Conservation (phyloP, 2,113 vertebrate genomes). For the Leptosomus discolor region DNA sequence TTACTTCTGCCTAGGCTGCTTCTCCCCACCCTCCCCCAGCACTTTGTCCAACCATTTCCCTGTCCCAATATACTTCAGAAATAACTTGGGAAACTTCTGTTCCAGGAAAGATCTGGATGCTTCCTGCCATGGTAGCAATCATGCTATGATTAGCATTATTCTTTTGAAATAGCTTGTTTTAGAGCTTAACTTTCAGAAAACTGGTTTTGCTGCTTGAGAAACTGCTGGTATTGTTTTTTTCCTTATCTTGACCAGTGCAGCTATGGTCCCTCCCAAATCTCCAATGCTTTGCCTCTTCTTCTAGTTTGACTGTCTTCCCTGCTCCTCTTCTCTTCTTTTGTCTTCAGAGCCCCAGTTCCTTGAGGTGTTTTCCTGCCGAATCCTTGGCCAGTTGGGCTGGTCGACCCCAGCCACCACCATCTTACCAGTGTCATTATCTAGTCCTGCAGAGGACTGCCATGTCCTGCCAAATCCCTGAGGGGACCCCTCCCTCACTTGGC, state of each 20-base stretch:
- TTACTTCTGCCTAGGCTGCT: fast-evolving
- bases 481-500: not conserved
- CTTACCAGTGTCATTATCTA: not conserved
- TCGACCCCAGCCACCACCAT: not conserved
- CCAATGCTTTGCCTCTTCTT: not conserved
- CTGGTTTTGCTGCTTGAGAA: not conserved
- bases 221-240: not conserved
- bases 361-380: not conserved
- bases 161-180: not conserved
- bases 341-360: not conserved
- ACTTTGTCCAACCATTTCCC: not conserved
- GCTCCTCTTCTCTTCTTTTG: not conserved
- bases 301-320: not conserved
- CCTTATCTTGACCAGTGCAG: not conserved
- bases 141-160: not conserved
- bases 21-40: not conserved
- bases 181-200: not conserved
- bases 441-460: not conserved
- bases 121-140: not conserved
- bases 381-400: not conserved
- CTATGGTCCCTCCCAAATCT: not conserved
- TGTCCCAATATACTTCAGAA: not conserved
- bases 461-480: not conserved
- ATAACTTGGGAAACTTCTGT: not conserved
- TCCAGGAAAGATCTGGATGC: not conserved